phyloP scores from a whole-genome alignment of 2,113 vertebrate species.

The Corapipo altera region DNA sequence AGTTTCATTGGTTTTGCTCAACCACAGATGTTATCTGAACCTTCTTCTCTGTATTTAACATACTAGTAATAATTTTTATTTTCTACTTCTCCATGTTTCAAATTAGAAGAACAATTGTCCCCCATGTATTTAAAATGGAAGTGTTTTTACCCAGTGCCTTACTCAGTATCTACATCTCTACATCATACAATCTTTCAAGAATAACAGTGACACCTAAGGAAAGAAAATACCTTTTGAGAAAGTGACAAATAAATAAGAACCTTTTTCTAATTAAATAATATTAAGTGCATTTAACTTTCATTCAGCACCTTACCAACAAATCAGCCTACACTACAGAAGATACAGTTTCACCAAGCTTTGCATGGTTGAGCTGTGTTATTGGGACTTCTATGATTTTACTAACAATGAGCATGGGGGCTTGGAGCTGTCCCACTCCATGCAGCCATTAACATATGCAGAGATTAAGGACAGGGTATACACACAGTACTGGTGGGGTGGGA shows the following conservation, averaged over 20 bases:
- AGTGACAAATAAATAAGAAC: neutral
- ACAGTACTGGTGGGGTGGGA: neutral
- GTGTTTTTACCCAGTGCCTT: neutral
- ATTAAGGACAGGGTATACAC: neutral
- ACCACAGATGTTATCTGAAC: neutral
- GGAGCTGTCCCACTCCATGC: neutral
- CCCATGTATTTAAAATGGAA: neutral
- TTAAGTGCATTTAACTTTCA: neutral
- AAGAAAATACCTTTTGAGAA: neutral
- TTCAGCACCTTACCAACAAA: neutral
- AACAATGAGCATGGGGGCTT: neutral
- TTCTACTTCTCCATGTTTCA: neutral
- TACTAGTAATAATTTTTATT: neutral
- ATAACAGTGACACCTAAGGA: neutral
- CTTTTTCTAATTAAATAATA: neutral
- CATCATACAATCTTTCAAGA: neutral
- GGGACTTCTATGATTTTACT: neutral
- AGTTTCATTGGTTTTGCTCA: neutral
- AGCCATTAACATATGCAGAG: neutral
- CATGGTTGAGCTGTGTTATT: neutral
- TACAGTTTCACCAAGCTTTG: neutral
- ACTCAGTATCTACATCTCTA: neutral
- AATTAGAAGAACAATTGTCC: neutral
- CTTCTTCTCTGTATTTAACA: neutral
- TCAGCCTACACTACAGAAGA: neutral